Evolutionary conservation across 1,140 invertebrate genomes (phyloP), one percentile per base, ranked within the genome.

Genomic region (Laodelphax striatellus): DNA sequence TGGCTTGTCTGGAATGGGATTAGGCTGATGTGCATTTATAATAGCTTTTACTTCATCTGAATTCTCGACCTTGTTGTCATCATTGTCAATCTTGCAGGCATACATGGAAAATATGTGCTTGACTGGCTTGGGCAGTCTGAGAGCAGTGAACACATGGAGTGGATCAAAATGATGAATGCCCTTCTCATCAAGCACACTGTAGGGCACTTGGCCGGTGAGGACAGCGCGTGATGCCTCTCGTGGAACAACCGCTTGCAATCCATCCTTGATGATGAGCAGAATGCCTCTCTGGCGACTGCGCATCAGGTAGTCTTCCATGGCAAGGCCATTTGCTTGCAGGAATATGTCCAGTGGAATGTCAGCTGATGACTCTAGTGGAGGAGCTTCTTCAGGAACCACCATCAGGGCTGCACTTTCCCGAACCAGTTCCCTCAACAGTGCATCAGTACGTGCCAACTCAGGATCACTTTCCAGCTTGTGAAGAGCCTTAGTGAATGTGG

Each of bases 151-250:
- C 9, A 86, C 85, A 64, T 87, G 82, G 50, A 88, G 69, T 0
- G 87, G 85, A 68, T 88, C 85, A 68, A 90, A 88, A 70, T 85
- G 82, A 58, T 80, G 81, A 22, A 89, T 80, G 19, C 88, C 87
- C 63, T 79, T 80, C 69, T 90, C 86, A 67, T 89, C 87, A 0
- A 90, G 74, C 3, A 90, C 79, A 3, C 84, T 83, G 64, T 89
- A 90, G 4, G 85, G 79, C 1, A 88, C 80, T 71, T 87, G 76
- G 14, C 88, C 88, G 1, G 83, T 86, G 5, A 88, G 71, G 9
- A 90, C 85, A 17, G 80, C 81, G 21, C 83, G 77, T 43, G 85
- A 80, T 0, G 84, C 83, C 70, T 89, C 85, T 43, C 83, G 77
- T 0, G 88, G 88, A 17, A 90, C 81, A 1, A 90, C 84, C 0